A percentile compares a stretch with the other conserved stretches of the same genome.
These are phyloP conservation scores for Rhadinocentrus ornatus DNA, from an alignment of 2,797 vertebrate species.

Conservation along the genomic window DNA sequence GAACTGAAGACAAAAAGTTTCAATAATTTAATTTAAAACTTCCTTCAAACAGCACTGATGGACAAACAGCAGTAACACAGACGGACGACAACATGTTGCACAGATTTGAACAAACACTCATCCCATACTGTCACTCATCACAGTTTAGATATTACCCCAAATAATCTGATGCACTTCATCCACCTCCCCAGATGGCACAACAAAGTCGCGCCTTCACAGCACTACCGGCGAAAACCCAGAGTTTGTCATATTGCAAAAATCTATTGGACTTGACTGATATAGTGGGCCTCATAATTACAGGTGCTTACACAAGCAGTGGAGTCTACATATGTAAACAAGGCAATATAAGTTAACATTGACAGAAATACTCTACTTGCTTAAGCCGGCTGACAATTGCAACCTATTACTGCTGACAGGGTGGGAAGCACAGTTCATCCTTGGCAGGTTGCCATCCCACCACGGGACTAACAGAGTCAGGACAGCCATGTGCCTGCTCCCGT, in stretches of 20 bases:
- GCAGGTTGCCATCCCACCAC: background rate
- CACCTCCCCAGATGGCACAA: background rate
- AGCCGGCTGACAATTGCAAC: too few relatives aligned
- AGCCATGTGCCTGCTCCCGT: background rate
- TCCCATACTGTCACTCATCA: conserved; percentile 21
- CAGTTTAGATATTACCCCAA: conserved; percentile 29
- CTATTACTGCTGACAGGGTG: too few relatives aligned
- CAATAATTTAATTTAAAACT: background rate
- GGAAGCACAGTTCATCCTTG: background rate
- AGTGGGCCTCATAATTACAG: background rate
- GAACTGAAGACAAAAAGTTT: background rate
- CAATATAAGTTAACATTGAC: too few relatives aligned
- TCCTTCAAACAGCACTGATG: background rate
- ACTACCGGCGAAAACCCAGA: conserved; percentile 41
- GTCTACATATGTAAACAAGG: background rate
- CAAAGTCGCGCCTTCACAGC: conserved; percentile 45
- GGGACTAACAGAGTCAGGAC: background rate
- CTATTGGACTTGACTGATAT: background rate
- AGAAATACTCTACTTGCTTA: background rate
- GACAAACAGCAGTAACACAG: conserved; percentile 8
- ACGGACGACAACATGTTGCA: background rate
- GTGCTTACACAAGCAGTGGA: background rate
- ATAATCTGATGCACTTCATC: conserved; percentile 17
- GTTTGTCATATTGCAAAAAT: background rate
- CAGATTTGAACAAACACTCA: conserved; percentile 10